A percentile compares a stretch with the other conserved stretches of the same genome.
These are phyloP conservation scores for Platycheirus albimanus DNA, from an alignment of 2,888 invertebrate species.

Conservation along the genomic window DNA sequence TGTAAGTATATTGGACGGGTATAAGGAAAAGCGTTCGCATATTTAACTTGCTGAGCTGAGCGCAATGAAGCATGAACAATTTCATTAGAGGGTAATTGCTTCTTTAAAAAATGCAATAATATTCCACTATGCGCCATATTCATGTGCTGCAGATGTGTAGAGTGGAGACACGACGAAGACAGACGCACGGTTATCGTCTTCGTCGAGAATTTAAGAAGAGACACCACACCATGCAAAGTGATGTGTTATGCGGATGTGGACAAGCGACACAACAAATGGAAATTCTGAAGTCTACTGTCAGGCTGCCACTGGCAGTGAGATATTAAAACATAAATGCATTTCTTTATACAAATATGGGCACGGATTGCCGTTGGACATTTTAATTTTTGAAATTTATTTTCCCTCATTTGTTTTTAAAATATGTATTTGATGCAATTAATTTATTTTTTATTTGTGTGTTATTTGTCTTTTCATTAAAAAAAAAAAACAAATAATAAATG, in stretches of 20 bases:
- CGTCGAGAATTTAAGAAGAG: not conserved
- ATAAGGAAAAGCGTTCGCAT: constrained; percentile 2
- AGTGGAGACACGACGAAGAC: constrained; percentile 10
- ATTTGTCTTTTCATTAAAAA: not conserved
- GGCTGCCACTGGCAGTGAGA: constrained; percentile 24
- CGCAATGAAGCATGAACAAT: constrained; percentile 61
- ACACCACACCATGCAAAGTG: constrained; percentile 54
- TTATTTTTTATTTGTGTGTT: not conserved
- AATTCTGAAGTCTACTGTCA: constrained; percentile 61
- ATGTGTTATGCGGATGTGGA: constrained; percentile 63
- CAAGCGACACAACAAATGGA: constrained; percentile 45
- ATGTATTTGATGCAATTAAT: constrained; percentile 4
- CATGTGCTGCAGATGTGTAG: not conserved
- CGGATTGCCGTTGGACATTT: not conserved
- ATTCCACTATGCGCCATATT: constrained; percentile 19
- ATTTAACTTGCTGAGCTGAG: constrained; percentile 1
- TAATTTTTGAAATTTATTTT: not conserved
- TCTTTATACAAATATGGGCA: not conserved
- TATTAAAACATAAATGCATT: constrained; percentile 33
- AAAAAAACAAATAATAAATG: constrained; percentile 25
- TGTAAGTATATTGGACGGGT: too few relatives aligned
- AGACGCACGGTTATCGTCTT: not conserved
- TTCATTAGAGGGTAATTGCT: constrained; percentile 69
- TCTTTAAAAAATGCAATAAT: constrained; percentile 61
- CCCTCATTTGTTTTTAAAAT: constrained; percentile 15